These are phyloP conservation scores for Rhynchotus rufescens DNA, from an alignment of 2,797 vertebrate species.

Conservation along the genomic window DNA sequence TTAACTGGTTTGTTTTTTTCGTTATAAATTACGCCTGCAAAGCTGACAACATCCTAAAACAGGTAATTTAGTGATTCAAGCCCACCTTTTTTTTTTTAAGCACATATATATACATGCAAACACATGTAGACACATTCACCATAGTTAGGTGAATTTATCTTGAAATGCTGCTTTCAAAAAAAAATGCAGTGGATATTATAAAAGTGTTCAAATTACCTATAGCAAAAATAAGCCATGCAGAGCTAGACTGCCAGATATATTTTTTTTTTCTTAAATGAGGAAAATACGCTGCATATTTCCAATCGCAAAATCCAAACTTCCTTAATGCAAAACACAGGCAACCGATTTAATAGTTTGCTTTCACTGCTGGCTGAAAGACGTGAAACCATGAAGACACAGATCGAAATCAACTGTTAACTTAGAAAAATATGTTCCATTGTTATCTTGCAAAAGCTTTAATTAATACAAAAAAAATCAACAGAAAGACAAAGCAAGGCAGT, in stretches of 20 bases:
- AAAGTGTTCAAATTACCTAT: constrained; percentile 3
- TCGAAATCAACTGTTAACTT: background rate
- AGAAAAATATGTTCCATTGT: background rate
- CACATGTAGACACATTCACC: background rate
- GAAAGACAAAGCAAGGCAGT: background rate
- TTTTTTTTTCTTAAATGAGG: background rate
- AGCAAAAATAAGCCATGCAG: constrained; percentile 13
- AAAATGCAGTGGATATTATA: background rate
- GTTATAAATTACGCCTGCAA: background rate
- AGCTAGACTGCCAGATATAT: background rate
- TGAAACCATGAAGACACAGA: background rate
- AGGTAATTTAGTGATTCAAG: background rate
- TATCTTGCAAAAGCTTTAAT: background rate
- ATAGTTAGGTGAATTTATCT: background rate
- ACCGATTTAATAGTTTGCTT: constrained; percentile 16
- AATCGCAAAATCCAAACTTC: constrained; percentile 35
- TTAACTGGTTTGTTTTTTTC: background rate
- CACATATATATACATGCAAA: background rate
- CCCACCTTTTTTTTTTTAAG: background rate
- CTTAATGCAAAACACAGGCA: constrained; percentile 48
- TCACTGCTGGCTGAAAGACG: background rate
- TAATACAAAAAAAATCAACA: background rate
- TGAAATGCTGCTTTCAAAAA: background rate
- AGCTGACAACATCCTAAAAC: background rate
- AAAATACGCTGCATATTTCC: constrained; percentile 20